phyloP scores from a whole-genome alignment of 2,888 invertebrate species.

The Oscheius sp. region DNA sequence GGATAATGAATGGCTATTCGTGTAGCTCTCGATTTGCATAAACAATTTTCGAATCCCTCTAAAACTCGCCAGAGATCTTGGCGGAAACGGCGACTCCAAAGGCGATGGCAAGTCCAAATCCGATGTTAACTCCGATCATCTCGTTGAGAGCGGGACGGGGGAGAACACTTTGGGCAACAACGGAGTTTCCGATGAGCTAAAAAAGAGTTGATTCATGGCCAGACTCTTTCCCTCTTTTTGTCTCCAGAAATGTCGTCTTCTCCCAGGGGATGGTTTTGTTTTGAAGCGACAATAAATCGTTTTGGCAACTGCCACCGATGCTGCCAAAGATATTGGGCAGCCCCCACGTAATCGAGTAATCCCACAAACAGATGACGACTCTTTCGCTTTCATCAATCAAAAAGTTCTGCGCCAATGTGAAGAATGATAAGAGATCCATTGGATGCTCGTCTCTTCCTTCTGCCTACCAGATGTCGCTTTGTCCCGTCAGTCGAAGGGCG shows the following conservation, averaged over 20 bases:
- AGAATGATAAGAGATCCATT: background rate
- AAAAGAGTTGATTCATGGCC: slow-evolving; percentile 18
- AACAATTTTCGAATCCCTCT: background rate
- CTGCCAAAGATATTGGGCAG: slow-evolving; percentile 1
- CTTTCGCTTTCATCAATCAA: background rate
- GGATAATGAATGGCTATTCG: slow-evolving; percentile 11
- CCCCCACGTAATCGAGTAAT: background rate
- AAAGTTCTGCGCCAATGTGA: background rate
- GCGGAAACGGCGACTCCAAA: slow-evolving; percentile 74
- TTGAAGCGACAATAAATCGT: slow-evolving; percentile 23
- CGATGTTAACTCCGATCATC: slow-evolving; percentile 71
- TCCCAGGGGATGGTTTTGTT: slow-evolving; percentile 26
- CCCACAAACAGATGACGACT: too few species aligned
- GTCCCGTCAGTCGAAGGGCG: background rate
- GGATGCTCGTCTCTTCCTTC: background rate
- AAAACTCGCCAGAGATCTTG: slow-evolving; percentile 70
- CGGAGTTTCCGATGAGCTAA: slow-evolving; percentile 71
- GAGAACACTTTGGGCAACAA: slow-evolving; percentile 72
- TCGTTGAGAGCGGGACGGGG: slow-evolving; percentile 64
- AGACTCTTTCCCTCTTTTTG: background rate
- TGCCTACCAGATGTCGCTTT: slow-evolving; percentile 24
- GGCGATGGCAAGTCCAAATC: slow-evolving; percentile 74
- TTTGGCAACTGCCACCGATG: slow-evolving; percentile 14
- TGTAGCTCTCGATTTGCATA: slow-evolving; percentile 23
- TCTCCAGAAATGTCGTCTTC: background rate